Base-by-base conservation (phyloP, 2,113 vertebrate species). In the Mesocricetus auratus region DNA sequence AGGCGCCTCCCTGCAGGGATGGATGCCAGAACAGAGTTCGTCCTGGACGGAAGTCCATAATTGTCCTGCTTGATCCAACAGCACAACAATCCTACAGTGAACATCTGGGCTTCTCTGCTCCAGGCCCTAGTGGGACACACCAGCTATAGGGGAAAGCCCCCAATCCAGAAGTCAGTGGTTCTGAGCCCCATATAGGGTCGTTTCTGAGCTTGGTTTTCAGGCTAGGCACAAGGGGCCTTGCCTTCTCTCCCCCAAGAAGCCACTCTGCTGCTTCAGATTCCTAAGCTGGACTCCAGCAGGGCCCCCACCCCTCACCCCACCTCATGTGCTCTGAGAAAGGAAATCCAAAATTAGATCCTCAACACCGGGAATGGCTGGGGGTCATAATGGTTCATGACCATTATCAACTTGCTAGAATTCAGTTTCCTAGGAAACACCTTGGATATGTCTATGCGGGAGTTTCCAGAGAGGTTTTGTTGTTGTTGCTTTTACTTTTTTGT, bases 161-260 rank as follows among this genome's bases (percentile, higher is more conserved):
- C 21, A 33, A 9, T 7, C 4, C 22, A 22, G 22, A 24, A 69
- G 39, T 22, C 60, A 13, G 15, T 56, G 11, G n/a, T 12, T n/a
- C 36, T 26, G 0, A n/a, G 22, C 21, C 4, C 10, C 3, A 11
- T 0, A 16, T 42, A 71, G 24, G 33, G 21, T 31, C 7, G 26
- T 24, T 74, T 91, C 58, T 26, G 0, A 92, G 78, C 58, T 39
- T 5, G 53, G 1, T 15, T 5, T 4, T 56, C 39, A 42, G 87
- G n/a, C 29, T 17, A 22, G 31, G 74, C 42, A 42, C 12, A 36
- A 15, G 47, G 88, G 13, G 22, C 19, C 7, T 47, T 33, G 21
- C 8, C 12, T 8, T 9, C 36, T 16, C 3, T 15, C 19, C 29
- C 56, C n/a, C 47, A 11, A 81, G 78, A 79, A 29, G 5, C 11